These are phyloP conservation scores for Callyntrura sp. DNA, from an alignment of 2,888 invertebrate genomes.

Conservation along the genomic window DNA sequence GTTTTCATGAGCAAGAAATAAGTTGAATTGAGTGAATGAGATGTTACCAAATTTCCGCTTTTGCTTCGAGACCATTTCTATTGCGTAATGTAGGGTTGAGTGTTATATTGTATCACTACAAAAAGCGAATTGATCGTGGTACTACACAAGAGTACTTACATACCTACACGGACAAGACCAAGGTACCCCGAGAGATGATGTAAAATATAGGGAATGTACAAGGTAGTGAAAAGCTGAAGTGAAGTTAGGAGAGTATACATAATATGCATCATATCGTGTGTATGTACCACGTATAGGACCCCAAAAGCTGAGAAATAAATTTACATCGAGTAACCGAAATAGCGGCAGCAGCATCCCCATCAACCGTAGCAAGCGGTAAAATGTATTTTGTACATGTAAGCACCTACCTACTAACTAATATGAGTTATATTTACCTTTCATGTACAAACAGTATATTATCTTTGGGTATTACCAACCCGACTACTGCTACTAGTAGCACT, in stretches of 20 bases:
- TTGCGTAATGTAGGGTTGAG: not conserved
- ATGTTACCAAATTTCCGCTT: constrained; percentile 75
- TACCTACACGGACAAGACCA: not conserved
- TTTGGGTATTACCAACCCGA: not conserved
- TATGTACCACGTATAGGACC: constrained; percentile 25
- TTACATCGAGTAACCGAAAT: constrained; percentile 64
- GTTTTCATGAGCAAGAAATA: constrained; percentile 3
- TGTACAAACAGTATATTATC: constrained; percentile 27
- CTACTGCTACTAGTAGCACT: not conserved
- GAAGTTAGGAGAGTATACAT: not conserved
- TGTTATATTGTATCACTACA: not conserved
- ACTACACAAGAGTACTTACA: not conserved
- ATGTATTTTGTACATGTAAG: not conserved
- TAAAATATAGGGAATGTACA: no score
- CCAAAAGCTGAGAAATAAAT: constrained; percentile 72
- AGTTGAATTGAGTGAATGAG: constrained; percentile 64
- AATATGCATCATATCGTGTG: not conserved
- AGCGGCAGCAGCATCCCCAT: constrained; percentile 3
- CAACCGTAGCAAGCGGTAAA: no score
- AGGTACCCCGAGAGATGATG: not conserved
- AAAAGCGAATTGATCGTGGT: not conserved
- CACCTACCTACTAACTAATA: not conserved
- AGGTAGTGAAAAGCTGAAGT: not conserved
- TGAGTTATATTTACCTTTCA: not conserved
- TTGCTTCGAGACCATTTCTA: constrained; percentile 34